Evolutionary conservation across 2,888 invertebrate genomes (phyloP), one percentile per base, ranked within the genome.

Genomic region (Erebia aethiops): DNA sequence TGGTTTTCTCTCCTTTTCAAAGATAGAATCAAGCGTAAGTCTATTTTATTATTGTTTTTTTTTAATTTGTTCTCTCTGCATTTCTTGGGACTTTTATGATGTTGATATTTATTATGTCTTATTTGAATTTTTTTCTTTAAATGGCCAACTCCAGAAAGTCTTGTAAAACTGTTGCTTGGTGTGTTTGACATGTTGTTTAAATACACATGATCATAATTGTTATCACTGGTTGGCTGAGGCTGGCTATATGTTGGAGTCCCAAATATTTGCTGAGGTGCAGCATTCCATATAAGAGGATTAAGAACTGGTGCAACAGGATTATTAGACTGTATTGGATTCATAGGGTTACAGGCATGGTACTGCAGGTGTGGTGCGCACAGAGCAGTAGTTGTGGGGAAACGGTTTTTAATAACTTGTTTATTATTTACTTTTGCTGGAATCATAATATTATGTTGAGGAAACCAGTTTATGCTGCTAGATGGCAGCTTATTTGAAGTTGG

Each of bases 351-450:
- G 13, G 52, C 14, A 14, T 58, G n/a, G 21, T 67, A 41, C n/a
- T 68, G n/a, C n/a, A n/a, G 66, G 10, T 9, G n/a, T 35, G 35
- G 18, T 21, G 56, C 4, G 18, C 35, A 62, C 65, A 71, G 71
- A 67, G 77, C 81, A 8, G 76, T 21, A 71, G 72, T 71, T 69
- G 77, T 81, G n/a, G 77, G 18, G 71, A 79, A 80, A 58, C 78
- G 77, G 65, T 80, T 83, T 70, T 81, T 83, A 13, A 77, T 80
- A 52, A 80, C 72, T 68, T 80, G 81, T 60, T 83, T 81, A 64
- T 81, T 82, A 66, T 77, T 79, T 3, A 79, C 71, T 16, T 67
- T 78, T 35, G 80, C 70, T 43, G 71, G 69, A 16, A 67, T 41
- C 16, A 68, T 61, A 16, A 68, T 61, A 16, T 35, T 5, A 35